phyloP scores from a whole-genome alignment of 1,140 invertebrate genomes.

The Philopotamus ludificatus region DNA sequence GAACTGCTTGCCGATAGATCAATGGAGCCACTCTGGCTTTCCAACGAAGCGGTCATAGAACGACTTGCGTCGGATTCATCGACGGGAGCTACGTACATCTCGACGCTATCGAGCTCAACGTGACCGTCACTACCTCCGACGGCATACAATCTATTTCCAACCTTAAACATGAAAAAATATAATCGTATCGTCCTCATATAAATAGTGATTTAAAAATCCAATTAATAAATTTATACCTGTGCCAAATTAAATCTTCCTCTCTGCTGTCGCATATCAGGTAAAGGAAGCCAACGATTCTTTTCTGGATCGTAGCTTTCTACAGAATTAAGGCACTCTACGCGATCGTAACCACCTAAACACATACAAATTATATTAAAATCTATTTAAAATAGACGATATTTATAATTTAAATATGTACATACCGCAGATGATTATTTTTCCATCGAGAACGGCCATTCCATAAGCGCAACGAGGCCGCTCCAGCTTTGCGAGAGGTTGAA shows the following conservation, averaged over 20 bases:
- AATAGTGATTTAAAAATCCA: no score
- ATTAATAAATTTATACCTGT: slow-evolving; percentile 21
- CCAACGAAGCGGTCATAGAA: slow-evolving; percentile 38
- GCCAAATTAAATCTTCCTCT: slow-evolving; percentile 75
- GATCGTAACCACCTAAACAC: slow-evolving; percentile 77
- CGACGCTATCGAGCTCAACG: slow-evolving; percentile 61
- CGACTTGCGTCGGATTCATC: slow-evolving; percentile 29
- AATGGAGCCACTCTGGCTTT: slow-evolving; percentile 35
- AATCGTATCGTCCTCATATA: no score
- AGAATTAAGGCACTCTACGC: slow-evolving; percentile 75
- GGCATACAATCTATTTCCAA: slow-evolving; percentile 69
- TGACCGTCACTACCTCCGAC: slow-evolving; percentile 77
- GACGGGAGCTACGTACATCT: slow-evolving; percentile 32
- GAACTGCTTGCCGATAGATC: slow-evolving; percentile 26
- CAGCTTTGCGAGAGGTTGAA: slow-evolving; percentile 26
- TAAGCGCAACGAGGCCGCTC: slow-evolving; percentile 63
- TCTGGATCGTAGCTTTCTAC: slow-evolving; percentile 73
- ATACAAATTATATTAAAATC: slow-evolving; percentile 17
- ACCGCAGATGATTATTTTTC: slow-evolving; percentile 73
- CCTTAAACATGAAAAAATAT: slow-evolving; percentile 14
- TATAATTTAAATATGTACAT: slow-evolving; percentile 43
- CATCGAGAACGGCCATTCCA: slow-evolving; percentile 68
- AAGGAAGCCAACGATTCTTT: slow-evolving; percentile 66
- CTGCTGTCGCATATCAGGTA: slow-evolving; percentile 68
- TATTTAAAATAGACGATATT: slow-evolving; percentile 9